Conservation (phyloP, 2,113 vertebrate species). For the Lamprologus ornatipinnis region DNA sequence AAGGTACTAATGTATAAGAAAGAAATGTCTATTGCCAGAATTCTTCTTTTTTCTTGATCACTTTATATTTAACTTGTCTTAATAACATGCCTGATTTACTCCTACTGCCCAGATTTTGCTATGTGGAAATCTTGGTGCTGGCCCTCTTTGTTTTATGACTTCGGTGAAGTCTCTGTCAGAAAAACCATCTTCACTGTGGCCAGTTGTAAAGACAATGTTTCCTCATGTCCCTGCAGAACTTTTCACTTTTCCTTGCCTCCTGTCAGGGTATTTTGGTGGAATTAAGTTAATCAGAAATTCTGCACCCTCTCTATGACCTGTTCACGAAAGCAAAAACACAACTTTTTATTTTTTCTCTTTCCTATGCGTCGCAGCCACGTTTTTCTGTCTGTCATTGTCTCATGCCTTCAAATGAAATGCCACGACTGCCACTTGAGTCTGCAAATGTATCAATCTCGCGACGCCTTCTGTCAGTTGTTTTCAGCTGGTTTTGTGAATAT, state of each 20-base stretch:
- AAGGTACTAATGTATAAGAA: background rate
- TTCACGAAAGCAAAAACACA: background rate
- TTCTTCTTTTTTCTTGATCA: background rate
- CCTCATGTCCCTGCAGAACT: background rate
- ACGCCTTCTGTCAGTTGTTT: background rate
- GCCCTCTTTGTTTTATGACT: constrained; percentile 57
- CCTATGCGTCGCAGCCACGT: background rate
- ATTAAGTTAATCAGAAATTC: background rate
- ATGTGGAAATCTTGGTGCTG: constrained; percentile 32
- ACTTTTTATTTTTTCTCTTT: background rate
- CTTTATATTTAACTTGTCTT: background rate
- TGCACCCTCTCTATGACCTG: background rate
- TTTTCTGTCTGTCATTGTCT: background rate
- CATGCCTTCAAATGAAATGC: constrained; percentile 22
- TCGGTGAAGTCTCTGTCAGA: constrained; percentile 62
- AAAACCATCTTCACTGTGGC: background rate
- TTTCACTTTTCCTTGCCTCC: background rate
- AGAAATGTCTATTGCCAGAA: background rate
- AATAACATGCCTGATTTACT: background rate
- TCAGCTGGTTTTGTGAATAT: background rate
- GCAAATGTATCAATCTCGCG: background rate
- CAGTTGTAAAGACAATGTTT: background rate
- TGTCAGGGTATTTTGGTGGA: background rate
- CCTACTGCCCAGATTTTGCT: constrained; percentile 37
- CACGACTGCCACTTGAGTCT: background rate